Conservation (phyloP, 2,113 vertebrate genomes). For the Brachyhypopomus gauderio region DNA sequence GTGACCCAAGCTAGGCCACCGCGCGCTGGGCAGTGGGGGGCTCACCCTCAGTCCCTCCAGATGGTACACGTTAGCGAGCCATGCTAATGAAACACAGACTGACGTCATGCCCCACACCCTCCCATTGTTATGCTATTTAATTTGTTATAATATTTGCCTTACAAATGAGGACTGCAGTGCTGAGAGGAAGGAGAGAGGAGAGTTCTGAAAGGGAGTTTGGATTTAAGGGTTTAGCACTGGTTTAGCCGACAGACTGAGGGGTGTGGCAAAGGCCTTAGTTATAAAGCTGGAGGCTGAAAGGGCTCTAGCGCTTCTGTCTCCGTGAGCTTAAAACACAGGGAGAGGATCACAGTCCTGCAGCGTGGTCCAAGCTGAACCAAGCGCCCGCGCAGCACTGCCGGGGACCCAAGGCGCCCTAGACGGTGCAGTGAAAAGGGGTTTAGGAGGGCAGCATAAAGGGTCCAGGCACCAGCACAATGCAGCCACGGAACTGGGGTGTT, state of each 20-base stretch:
- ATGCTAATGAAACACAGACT: slow-evolving; percentile 78
- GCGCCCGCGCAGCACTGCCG: slow-evolving; percentile 19
- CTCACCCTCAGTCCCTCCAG: slow-evolving; percentile 73
- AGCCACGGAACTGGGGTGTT: slow-evolving; percentile 8
- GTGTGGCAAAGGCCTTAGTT: slow-evolving; percentile 7
- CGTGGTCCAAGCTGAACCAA: slow-evolving; percentile 9
- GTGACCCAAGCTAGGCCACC: slow-evolving; percentile 61
- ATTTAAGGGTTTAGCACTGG: slow-evolving; percentile 17
- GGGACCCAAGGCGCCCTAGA: slow-evolving; percentile 28
- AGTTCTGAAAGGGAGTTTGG: slow-evolving; percentile 18
- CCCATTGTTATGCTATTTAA: slow-evolving; percentile 77
- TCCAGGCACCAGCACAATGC: slow-evolving; percentile 25
- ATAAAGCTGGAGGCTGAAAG: slow-evolving; percentile 5
- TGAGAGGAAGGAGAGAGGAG: slow-evolving; percentile 53
- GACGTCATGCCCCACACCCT: slow-evolving; percentile 75
- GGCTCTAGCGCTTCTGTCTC: slow-evolving; percentile 14
- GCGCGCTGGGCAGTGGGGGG: slow-evolving; percentile 70
- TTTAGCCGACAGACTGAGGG: slow-evolving; percentile 1
- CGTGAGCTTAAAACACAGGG: slow-evolving; percentile 5
- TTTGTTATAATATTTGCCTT: slow-evolving; percentile 80
- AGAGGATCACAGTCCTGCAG: slow-evolving; percentile 1
- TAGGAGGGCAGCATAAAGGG: not conserved
- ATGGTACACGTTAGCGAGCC: slow-evolving; percentile 77
- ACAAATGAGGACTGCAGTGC: slow-evolving; percentile 70
- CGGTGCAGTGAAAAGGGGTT: slow-evolving; percentile 23